Base-by-base conservation (phyloP, 2,888 invertebrate genomes). In the Choreutis nemorana region DNA sequence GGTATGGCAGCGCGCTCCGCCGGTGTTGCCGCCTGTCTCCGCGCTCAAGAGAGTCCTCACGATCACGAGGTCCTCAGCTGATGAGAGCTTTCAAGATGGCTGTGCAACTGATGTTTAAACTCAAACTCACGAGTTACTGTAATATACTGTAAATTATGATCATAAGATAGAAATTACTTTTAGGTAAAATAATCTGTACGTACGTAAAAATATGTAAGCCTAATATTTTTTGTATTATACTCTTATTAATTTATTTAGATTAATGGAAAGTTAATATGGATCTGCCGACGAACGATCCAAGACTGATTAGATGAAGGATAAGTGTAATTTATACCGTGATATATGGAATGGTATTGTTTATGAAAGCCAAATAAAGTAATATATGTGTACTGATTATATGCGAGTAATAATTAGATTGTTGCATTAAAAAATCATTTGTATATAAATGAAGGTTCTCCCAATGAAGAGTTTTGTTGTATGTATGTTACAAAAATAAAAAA, bases 31-130 rank as follows among this genome's bases (percentile, higher is more conserved):
- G 15, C 93, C 91, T 12, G 91, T 92, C 23, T 88, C 90, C 34
- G 90, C 91, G 40, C 82, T 91, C 41, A 93, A 93, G 66, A 86
- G 92, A 40, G 92, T 89, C 35, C 83, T 92, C 40, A 88, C 87
- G 45, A 89, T 87, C 65, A 90, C 87, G 50, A 86, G 93, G 55
- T 92, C 91, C 62, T 90, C 93, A 13, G 89, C 91, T 23, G 94
- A 94, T 55, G 94, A 94, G 67, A 91, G 92, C 37, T 94, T 93
- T 64, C 93, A 93, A 66, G 94, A 94, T 75, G 94, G 94, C 52
- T 91, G 92, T 70, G 93, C 93, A 44, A 94, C 94, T 44, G 93
- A 94, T 71, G 94, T 94, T 65, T 93, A 89, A 52, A 53, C 36
- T 39, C 31, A 34, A 31, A 32, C 33, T 41, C 38, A 42, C 29